phyloP scores from a whole-genome alignment of 1,140 invertebrate species.

The silkworm (Bombyx mori) region DNA sequence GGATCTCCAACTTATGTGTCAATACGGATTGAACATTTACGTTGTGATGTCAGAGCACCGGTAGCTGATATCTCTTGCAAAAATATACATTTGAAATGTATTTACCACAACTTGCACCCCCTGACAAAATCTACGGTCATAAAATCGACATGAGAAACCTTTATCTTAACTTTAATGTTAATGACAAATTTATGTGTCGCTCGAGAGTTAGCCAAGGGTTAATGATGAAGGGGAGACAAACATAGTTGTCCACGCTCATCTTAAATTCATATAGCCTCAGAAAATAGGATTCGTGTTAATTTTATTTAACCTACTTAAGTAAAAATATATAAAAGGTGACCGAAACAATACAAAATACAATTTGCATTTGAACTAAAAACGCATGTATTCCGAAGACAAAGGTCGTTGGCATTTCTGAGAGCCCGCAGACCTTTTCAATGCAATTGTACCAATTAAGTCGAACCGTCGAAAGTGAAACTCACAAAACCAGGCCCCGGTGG shows the following conservation, averaged over 20 bases:
- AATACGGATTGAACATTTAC: too few species aligned
- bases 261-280: too few species aligned
- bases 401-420: slow-evolving; percentile 34
- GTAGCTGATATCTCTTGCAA: too few species aligned
- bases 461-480: slow-evolving; percentile 62
- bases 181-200: slow-evolving; percentile 14
- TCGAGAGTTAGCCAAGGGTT: slow-evolving; percentile 13
- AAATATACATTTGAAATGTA: too few species aligned
- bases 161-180: slow-evolving; percentile 18
- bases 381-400: slow-evolving; percentile 23
- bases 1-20: too few species aligned
- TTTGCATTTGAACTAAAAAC: slow-evolving; percentile 16
- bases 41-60: too few species aligned
- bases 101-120: too few species aligned
- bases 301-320: too few species aligned
- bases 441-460: slow-evolving; percentile 62
- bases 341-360: slow-evolving; percentile 3
- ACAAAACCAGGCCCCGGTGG: slow-evolving; percentile 34
- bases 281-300: too few species aligned
- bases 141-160: background rate
- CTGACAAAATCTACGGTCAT: too few species aligned
- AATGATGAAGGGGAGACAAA: slow-evolving; percentile 19
- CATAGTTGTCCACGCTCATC: slow-evolving; percentile 1
- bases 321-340: background rate
- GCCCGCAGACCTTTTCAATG: slow-evolving; percentile 29